Base-by-base conservation (phyloP, 2,888 invertebrate genomes). In the Morpho deidamia region DNA sequence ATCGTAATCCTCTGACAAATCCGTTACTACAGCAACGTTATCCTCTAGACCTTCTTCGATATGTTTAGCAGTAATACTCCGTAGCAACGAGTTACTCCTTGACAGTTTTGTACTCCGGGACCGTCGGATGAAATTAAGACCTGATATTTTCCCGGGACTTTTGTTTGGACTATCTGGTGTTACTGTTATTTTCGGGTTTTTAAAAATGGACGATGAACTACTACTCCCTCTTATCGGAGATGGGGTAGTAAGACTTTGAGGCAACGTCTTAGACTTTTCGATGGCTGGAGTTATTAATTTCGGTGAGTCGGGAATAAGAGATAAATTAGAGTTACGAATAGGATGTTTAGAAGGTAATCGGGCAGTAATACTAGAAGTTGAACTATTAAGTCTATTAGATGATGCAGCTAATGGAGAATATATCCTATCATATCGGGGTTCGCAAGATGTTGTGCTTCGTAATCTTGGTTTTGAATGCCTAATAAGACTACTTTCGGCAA, bases 31-130 rank as follows among this genome's bases (percentile, higher is more conserved):
- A 33, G 78, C 74, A 2, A 62, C 59, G 55, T 74, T 78, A 54
- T 85, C 88, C 55, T 83, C 87, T 47, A 83, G 69, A 1, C 85
- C 88, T 60, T 83, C 89, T 67, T 90, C 89, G 12, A 89, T 85
- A 63, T 86, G 78, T 63, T 82, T 85, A 32, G 90, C 78, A 47
- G 91, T 91, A 61, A 92, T 90, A 64, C 91, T 92, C 59, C 92
- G 89, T 9, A 93, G 70, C 58, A 93, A 73, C 1, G 92, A 92
- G 68, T 93, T 93, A 66, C 93, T 94, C 56, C 94, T 89, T 1
- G 93, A 92, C 45, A 94, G 72, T 72, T 94, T 94, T 1, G 94
- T 94, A 63, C 94, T 94, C 67, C 94, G 92, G 7, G 94, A 94
- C 53, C 94, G 88, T 9, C 94, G 89, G 66, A 94, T 94, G 64